phyloP scores from a whole-genome alignment of 1,140 invertebrate species.

The Nasonia giraulti region DNA sequence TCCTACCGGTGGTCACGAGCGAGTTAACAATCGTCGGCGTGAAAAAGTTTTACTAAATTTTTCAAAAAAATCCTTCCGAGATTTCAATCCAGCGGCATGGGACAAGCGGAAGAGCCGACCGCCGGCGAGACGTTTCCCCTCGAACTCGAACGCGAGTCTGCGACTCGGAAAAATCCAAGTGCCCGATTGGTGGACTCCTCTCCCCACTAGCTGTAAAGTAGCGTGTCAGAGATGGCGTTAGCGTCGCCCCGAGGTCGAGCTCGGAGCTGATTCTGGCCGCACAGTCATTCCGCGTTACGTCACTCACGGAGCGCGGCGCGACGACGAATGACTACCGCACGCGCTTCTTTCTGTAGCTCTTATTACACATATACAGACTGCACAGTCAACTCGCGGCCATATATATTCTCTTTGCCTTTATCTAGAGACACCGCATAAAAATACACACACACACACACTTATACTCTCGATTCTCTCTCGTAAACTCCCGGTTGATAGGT shows the following conservation, averaged over 20 bases:
- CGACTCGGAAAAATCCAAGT: neutral
- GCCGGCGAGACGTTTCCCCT: neutral
- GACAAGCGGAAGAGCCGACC: no score
- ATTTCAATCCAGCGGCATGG: no score
- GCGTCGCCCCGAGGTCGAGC: neutral
- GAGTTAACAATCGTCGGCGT: no score
- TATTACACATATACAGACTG: neutral
- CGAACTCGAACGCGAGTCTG: neutral
- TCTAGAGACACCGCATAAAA: neutral
- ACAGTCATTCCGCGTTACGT: slow-evolving; percentile 51
- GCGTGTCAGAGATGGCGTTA: slow-evolving; percentile 22
- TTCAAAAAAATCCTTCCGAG: no score
- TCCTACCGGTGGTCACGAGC: no score
- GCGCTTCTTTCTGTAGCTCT: neutral
- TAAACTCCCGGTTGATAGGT: neutral
- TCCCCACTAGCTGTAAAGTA: neutral
- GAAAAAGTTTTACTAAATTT: no score
- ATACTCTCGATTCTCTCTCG: neutral
- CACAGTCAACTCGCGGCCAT: neutral
- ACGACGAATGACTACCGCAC: slow-evolving; percentile 41
- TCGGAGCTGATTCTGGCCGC: neutral
- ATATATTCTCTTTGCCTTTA: neutral
- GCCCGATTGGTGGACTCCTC: neutral
- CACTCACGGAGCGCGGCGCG: slow-evolving; percentile 47
- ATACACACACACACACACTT: neutral